Base-by-base conservation (phyloP, 2,113 vertebrate species). In the Nesogale talazaci region DNA sequence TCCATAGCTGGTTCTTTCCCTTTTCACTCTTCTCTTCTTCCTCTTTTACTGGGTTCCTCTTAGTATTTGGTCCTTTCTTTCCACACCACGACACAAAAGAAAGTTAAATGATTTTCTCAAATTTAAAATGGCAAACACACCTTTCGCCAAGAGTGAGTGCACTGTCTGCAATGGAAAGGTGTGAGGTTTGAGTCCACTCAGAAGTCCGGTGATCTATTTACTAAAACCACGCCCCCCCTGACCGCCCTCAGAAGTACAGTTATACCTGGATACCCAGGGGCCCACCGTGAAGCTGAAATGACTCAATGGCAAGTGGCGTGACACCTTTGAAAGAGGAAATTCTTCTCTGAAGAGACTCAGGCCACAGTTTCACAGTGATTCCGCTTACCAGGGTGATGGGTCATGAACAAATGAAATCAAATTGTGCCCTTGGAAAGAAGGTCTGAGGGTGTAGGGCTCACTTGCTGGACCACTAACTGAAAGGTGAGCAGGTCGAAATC, bases 111-210 rank as follows among this genome's bases (percentile, higher is more conserved):
- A 52, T 52, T 52, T 79, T 88, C 74, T 9, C 79, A 31, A 89
- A 65, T 81, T 94, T 92, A 85, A 78, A 89, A 81, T 31, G 91
- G 52, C 27, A 79, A 70, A 88, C 69, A n/a, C 34, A 63, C 5
- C 67, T 34, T 70, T n/a, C 7, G 31, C 31, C n/a, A 70, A 34
- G 15, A 70, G 67, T 34, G 16, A 19, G 5, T n/a, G 67, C 17
- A 10, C 31, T 34, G 67, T 14, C 31, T n/a, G 67, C 31, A 70
- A n/a, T 15, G 3, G 31, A 70, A 34, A 6, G 67, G 67, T 19
- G n/a, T 4, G n/a, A 16, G 67, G 31, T 34, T 70, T 17, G 16
- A 70, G 67, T n/a, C 31, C 67, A 34, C 67, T 15, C 67, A 70
- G 14, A 29, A 10, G n/a, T 70, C 67, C n/a, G 14, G 67, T 34